phyloP scores from a whole-genome alignment of 2,888 invertebrate genomes.

The Sthenelais limicola region DNA sequence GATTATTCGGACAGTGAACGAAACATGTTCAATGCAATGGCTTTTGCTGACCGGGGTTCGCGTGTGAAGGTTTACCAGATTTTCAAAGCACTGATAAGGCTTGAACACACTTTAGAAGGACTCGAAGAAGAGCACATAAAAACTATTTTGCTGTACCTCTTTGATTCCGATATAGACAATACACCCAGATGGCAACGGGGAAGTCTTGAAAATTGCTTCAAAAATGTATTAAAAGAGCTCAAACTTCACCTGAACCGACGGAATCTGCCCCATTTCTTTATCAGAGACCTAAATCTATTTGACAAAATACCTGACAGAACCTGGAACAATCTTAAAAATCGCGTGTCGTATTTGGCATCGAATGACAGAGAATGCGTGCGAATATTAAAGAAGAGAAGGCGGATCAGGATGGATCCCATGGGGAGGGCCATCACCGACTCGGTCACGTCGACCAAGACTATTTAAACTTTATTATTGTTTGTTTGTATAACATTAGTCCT shows the following conservation, averaged over 20 bases:
- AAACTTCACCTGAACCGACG: slow-evolving; percentile 52
- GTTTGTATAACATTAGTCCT: too few relatives aligned
- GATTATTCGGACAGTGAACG: slow-evolving; percentile 51
- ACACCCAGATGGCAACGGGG: slow-evolving; percentile 64
- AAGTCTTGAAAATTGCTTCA: slow-evolving; percentile 57
- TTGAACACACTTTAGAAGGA: slow-evolving; percentile 55
- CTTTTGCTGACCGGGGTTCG: slow-evolving; percentile 55
- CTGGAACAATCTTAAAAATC: slow-evolving; percentile 21
- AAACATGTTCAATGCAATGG: slow-evolving; percentile 53
- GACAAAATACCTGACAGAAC: slow-evolving; percentile 41
- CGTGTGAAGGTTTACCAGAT: slow-evolving; percentile 55
- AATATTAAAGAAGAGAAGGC: slow-evolving; percentile 40
- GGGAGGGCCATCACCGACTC: neutral
- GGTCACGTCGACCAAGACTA: slow-evolving; percentile 22
- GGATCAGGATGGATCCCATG: neutral
- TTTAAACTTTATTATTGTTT: neutral
- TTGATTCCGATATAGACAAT: slow-evolving; percentile 61
- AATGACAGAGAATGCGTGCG: slow-evolving; percentile 41
- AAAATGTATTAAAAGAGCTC: slow-evolving; percentile 57
- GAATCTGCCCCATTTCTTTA: slow-evolving; percentile 63
- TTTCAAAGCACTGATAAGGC: slow-evolving; percentile 51
- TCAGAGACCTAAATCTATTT: slow-evolving; percentile 58
- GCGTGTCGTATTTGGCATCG: slow-evolving; percentile 35
- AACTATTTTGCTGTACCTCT: slow-evolving; percentile 62
- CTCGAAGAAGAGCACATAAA: slow-evolving; percentile 61